phyloP scores from a whole-genome alignment of 2,888 invertebrate species.

The Epistrophe grossulariae region DNA sequence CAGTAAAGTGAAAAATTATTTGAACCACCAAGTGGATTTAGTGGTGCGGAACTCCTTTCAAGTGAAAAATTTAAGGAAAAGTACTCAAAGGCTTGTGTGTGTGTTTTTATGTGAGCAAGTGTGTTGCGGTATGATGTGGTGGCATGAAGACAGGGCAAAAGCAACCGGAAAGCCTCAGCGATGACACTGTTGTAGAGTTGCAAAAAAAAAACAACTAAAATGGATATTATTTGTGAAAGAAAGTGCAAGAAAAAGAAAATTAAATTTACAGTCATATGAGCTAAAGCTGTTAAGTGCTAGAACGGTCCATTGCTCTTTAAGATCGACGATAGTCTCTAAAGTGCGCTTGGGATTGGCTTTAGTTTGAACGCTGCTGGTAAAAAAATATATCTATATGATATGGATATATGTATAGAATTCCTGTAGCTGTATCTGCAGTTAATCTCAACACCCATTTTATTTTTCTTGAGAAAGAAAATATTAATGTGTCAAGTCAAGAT shows the following conservation, averaged over 20 bases:
- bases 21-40: conserved; percentile 65
- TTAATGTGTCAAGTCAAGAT: conserved; percentile 59
- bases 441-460: conserved; percentile 47
- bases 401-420: neutral
- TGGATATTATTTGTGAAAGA: conserved; percentile 48
- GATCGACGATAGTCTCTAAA: conserved; percentile 65
- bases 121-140: conserved; percentile 22
- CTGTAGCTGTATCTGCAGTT: conserved; percentile 26
- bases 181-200: conserved; percentile 57
- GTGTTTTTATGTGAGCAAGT: neutral
- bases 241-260: conserved; percentile 67
- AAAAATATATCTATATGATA: neutral
- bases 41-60: conserved; percentile 63
- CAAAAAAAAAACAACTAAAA: conserved; percentile 27
- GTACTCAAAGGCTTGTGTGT: conserved; percentile 29
- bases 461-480: conserved; percentile 32
- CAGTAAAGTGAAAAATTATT: conserved; percentile 74
- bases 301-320: conserved; percentile 77
- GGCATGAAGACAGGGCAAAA: conserved; percentile 55
- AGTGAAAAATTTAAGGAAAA: conserved; percentile 66
- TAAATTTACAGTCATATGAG: conserved; percentile 77
- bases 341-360: conserved; percentile 37
- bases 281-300: conserved; percentile 78
- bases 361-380: neutral
- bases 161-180: conserved; percentile 42